phyloP scores from a whole-genome alignment of 1,140 invertebrate genomes.

The Zaprionus inermis region DNA sequence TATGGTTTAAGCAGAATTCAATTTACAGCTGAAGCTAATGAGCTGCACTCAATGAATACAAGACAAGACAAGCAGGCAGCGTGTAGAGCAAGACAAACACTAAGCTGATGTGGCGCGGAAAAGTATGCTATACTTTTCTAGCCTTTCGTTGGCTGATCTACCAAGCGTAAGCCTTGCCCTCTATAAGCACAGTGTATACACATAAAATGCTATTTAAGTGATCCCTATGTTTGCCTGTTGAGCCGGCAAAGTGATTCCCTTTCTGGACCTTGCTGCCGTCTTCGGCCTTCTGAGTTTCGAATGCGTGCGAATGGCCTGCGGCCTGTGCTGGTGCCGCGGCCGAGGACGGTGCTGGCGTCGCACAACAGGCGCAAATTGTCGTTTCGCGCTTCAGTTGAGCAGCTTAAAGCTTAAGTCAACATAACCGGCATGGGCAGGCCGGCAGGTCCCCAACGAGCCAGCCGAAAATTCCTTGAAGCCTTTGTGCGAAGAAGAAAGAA shows the following conservation, averaged over 20 bases:
- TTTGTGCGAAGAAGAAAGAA: constrained; percentile 35
- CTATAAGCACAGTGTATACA: neutral
- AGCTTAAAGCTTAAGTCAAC: constrained; percentile 78
- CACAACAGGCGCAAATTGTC: constrained; percentile 76
- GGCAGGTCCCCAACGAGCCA: neutral
- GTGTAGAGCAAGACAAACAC: too few species aligned
- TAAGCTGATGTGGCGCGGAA: too few species aligned
- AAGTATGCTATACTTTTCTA: too few species aligned
- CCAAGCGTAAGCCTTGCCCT: neutral
- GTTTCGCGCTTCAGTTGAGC: constrained; percentile 80
- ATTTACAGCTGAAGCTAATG: constrained; percentile 15
- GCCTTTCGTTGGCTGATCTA: neutral
- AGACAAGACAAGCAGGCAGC: too few species aligned
- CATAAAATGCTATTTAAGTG: constrained; percentile 50
- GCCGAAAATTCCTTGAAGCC: constrained; percentile 64
- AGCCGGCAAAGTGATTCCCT: constrained; percentile 44
- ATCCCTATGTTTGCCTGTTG: constrained; percentile 3
- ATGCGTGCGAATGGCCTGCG: constrained; percentile 46
- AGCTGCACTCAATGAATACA: neutral
- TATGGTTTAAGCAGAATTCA: neutral
- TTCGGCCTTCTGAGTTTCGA: constrained; percentile 17
- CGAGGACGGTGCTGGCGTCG: constrained; percentile 9
- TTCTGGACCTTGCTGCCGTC: neutral
- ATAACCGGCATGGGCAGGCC: constrained; percentile 49
- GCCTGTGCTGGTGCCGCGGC: neutral